Percentiles rank a stretch among this genome's conserved stretches.
phyloP scores from a whole-genome alignment of 1,140 invertebrate genomes.

The Pectinophora gossypiella region DNA sequence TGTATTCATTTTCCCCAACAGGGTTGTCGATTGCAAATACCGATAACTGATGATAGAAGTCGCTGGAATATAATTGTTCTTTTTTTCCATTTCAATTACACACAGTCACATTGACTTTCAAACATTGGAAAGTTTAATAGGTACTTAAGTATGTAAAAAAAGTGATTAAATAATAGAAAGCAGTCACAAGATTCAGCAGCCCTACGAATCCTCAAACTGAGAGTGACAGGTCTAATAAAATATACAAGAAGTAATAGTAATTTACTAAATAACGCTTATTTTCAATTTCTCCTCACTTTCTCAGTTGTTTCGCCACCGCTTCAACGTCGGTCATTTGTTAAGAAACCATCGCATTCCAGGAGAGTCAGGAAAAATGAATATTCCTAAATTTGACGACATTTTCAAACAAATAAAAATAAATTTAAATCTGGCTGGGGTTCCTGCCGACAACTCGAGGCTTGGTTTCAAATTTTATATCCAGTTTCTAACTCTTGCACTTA shows the following conservation, averaged over 20 bases:
- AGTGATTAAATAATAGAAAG: too few relatives aligned
- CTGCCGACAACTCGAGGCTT: background rate
- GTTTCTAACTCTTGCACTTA: conserved; percentile 22
- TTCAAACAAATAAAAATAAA: conserved; percentile 42
- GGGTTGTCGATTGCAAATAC: background rate
- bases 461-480: background rate
- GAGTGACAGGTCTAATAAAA: background rate
- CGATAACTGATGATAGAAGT: too few relatives aligned
- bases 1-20: background rate
- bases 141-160: too few relatives aligned
- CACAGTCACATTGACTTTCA: too few relatives aligned
- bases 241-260: background rate
- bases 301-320: background rate
- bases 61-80: too few relatives aligned
- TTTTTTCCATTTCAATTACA: too few relatives aligned
- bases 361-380: conserved; percentile 35
- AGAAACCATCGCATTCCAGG: background rate
- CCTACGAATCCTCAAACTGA: background rate
- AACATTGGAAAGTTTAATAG: too few relatives aligned
- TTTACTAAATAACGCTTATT: background rate
- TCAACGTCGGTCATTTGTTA: background rate
- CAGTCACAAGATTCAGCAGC: too few relatives aligned
- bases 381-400: conserved; percentile 40
- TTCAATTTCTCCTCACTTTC: background rate
- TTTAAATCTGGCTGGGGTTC: conserved; percentile 20